These are phyloP conservation scores for Acropora tenuis DNA, from an alignment of 64 coral and sea anemone species.

Conservation along the genomic window DNA sequence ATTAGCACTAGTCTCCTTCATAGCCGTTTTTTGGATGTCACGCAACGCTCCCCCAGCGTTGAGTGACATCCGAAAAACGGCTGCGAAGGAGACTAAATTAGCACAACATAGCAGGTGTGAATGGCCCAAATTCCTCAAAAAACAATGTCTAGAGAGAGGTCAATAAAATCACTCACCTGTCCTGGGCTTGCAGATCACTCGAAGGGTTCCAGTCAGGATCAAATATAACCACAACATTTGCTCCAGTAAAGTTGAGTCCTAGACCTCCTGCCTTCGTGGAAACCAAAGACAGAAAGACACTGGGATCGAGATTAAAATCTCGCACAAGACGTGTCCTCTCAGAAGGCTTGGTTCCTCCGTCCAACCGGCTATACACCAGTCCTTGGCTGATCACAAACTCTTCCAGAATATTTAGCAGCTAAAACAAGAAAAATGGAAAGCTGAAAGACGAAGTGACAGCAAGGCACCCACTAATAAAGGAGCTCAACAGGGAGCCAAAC, in stretches of 20 bases:
- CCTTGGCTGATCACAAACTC: conserved; percentile 80
- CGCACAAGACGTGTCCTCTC: conserved; percentile 76
- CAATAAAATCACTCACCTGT: conserved; percentile 58
- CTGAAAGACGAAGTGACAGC: not conserved
- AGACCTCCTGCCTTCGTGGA: conserved; percentile 86
- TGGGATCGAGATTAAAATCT: conserved; percentile 84
- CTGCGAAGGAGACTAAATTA: no score
- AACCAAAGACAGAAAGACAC: conserved; percentile 75
- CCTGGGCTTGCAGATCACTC: conserved; percentile 90
- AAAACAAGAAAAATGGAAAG: not conserved
- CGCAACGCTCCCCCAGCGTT: no score
- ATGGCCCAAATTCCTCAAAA: no score
- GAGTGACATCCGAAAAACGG: no score
- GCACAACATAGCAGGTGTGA: no score
- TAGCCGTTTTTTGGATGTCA: no score
- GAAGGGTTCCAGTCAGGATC: conserved; percentile 96
- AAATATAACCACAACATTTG: conserved; percentile 98
- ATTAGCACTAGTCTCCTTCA: no score
- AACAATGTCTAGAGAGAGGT: not conserved
- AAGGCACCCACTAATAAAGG: no score
- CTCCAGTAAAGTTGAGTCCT: conserved; percentile 93
- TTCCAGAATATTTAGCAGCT: conserved; percentile 92
- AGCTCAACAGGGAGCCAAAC: no score
- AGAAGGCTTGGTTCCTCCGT: conserved; percentile 70
- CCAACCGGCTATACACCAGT: conserved; percentile 83